Base-by-base conservation (phyloP, 1,140 invertebrate genomes). In the Saxidomus purpurata region DNA sequence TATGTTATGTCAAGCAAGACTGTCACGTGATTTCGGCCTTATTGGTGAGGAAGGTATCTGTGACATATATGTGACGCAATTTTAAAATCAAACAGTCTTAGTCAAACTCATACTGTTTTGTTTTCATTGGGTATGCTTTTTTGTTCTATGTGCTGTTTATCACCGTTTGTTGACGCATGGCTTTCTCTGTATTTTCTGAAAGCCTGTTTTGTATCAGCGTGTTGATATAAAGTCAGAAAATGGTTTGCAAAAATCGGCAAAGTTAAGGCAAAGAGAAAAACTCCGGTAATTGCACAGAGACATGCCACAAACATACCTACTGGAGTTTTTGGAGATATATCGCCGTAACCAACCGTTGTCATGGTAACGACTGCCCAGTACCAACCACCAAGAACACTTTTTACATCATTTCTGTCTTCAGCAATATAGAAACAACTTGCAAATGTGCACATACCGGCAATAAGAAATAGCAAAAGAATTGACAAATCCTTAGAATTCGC, bases 341-440 rank as follows among this genome's bases (percentile, higher is more conserved):
- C 94, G 52, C 98, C 98, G 95, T 99, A 99, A 31, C 98, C 98
- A 47, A 99, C 98, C 0, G 98, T 99, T 89, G 98, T 99, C 98
- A 99, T 99, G 61, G 98, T 99, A 90, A 99, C 98, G 95, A 99
- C 96, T 28, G 98, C 98, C 98, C 87, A 89, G 36, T 83, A 89
- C 80, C 79, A 89, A 28, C 87, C 77, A 8, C 19, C 22, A 17
- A 67, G 79, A 43, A 89, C 83, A 71, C 61, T 86, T 71, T 17
- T 69, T 4, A 61, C 69, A 74, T 28, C 31, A 8, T 59, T 43
- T 22, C 71, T 40, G 4, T 76, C 71, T 76, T 80, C 77, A 3
- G 52, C 40, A 31, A 80, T 34, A 43, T 80, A 80, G 55, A 80
- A 80, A 55, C 49, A 55, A 25, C 77, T 80, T 34, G 77, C 77